Percentiles rank a stretch among this genome's conserved stretches.
phyloP scores from a whole-genome alignment of 2,888 invertebrate species.

The Polyommatus icarus region DNA sequence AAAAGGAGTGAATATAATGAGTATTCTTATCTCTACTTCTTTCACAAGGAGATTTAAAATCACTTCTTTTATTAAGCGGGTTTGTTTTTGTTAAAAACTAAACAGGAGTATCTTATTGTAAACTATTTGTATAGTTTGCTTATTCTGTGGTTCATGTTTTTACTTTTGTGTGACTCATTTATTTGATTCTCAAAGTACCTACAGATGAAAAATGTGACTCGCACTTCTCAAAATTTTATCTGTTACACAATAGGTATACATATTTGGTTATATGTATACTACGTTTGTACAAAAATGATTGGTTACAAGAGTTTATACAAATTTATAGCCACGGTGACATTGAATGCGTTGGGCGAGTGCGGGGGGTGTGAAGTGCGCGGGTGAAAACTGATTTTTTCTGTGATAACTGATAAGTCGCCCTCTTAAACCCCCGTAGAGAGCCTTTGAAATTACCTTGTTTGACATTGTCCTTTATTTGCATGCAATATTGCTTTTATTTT shows the following conservation, averaged over 20 bases:
- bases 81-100: slow-evolving; percentile 17
- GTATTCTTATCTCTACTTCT: slow-evolving; percentile 12
- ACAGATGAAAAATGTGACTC: too few relatives aligned
- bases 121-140: slow-evolving; percentile 15
- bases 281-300: too few relatives aligned
- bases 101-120: slow-evolving; percentile 7
- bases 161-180: slow-evolving; percentile 54
- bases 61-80: neutral
- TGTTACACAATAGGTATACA: too few relatives aligned
- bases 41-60: neutral
- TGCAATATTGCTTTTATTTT: slow-evolving; percentile 33
- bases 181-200: slow-evolving; percentile 11
- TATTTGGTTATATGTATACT: too few relatives aligned
- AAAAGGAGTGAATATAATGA: neutral
- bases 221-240: too few relatives aligned
- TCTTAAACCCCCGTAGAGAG: slow-evolving; percentile 39
- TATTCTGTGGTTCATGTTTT: slow-evolving; percentile 58
- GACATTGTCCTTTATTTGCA: slow-evolving; percentile 35
- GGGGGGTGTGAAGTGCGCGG: too few relatives aligned
- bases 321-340: too few relatives aligned
- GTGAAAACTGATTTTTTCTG: too few relatives aligned
- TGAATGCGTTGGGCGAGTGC: too few relatives aligned
- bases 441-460: slow-evolving; percentile 38
- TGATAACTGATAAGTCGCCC: too few relatives aligned
- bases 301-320: too few relatives aligned